Evolutionary conservation across 2,888 invertebrate genomes (phyloP).

Genomic region (Dilophus febrilis): DNA sequence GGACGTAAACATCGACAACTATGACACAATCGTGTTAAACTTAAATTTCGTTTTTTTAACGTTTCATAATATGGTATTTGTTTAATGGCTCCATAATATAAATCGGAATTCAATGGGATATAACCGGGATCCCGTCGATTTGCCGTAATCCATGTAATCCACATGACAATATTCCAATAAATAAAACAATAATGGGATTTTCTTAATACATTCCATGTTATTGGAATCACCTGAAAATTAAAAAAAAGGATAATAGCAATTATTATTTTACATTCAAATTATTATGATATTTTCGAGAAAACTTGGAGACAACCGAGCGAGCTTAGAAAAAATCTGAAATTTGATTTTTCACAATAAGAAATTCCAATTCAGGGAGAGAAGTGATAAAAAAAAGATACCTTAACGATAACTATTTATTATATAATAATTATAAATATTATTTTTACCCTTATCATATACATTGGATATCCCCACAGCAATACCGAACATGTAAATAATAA

Average conservation of each 20-base stretch:
- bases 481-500: slow-evolving; percentile 73
- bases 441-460: slow-evolving; percentile 71
- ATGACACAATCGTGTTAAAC: slow-evolving; percentile 71
- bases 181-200: slow-evolving; percentile 81
- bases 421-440: neutral
- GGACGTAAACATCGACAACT: slow-evolving; percentile 80
- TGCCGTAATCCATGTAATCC: slow-evolving; percentile 81
- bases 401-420: neutral
- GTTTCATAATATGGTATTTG: slow-evolving; percentile 87
- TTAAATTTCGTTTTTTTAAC: slow-evolving; percentile 72
- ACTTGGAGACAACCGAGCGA: too few relatives aligned
- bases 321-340: neutral
- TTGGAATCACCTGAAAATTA: slow-evolving; percentile 55
- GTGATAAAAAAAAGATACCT: neutral
- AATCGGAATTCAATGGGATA: slow-evolving; percentile 74
- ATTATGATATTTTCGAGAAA: too few relatives aligned
- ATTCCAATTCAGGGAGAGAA: too few relatives aligned
- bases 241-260: too few relatives aligned
- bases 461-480: slow-evolving; percentile 81
- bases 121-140: slow-evolving; percentile 82
- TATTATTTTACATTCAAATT: too few relatives aligned
- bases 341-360: neutral
- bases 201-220: slow-evolving; percentile 76
- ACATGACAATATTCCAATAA: slow-evolving; percentile 82
- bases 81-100: slow-evolving; percentile 77